Evolutionary conservation across 2,888 invertebrate species (phyloP).

Genomic region (Corythucha ciliata): DNA sequence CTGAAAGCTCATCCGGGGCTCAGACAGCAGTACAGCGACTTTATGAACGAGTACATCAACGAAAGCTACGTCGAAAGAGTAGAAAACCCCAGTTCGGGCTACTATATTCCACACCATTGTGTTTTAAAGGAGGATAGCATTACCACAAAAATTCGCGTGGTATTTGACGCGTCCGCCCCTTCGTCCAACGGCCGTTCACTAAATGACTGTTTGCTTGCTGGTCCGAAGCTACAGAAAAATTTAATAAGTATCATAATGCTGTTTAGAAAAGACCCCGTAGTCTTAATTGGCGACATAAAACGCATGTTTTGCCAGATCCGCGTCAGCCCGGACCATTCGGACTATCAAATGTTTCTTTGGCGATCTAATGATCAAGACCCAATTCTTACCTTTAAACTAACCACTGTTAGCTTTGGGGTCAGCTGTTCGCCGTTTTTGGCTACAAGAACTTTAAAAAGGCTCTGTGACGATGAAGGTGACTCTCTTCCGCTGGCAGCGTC

Average conservation of each 20-base stretch:
- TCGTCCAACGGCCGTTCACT: not conserved
- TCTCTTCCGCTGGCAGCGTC: not conserved
- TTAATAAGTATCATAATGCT: too few species aligned
- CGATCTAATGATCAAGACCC: not conserved
- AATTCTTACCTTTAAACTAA: not conserved
- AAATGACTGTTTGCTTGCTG: not conserved
- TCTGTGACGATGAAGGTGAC: not conserved
- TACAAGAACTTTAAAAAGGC: not conserved
- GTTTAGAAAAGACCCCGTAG: not conserved
- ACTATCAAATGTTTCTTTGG: not conserved
- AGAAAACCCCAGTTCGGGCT: too few species aligned
- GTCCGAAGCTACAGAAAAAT: slow-evolving; percentile 1
- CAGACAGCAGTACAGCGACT: too few species aligned
- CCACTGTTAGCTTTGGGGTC: not conserved
- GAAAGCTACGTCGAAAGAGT: too few species aligned
- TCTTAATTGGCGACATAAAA: not conserved
- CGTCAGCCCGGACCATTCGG: not conserved
- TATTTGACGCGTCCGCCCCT: not conserved
- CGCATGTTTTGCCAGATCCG: not conserved
- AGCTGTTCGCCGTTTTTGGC: not conserved
- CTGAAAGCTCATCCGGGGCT: too few species aligned
- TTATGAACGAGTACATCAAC: too few species aligned
- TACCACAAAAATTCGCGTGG: not conserved
- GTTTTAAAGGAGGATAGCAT: too few species aligned
- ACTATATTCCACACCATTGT: too few species aligned